Evolutionary conservation across 2,113 vertebrate species (phyloP).

Genomic region (Rhynchopsitta pachyrhyncha): DNA sequence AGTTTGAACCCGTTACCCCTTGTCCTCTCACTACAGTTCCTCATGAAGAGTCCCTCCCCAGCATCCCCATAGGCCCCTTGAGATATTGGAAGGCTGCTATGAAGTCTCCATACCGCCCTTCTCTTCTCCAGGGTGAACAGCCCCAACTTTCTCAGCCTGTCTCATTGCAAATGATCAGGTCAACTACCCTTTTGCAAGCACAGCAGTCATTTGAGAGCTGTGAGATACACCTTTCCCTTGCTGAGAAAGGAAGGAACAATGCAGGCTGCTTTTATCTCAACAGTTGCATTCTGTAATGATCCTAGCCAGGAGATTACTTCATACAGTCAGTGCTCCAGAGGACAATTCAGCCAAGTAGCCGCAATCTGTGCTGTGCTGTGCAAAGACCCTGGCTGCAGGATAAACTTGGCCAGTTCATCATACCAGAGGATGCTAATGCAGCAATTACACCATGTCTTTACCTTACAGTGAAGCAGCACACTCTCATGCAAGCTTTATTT

Average conservation of each 20-base stretch:
- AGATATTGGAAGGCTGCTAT: too few relatives aligned
- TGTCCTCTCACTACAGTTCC: too few relatives aligned
- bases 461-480: background rate
- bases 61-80: too few relatives aligned
- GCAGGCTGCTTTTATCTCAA: background rate
- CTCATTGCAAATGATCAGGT: background rate
- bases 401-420: background rate
- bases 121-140: too few relatives aligned
- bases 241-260: background rate
- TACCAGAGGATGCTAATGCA: background rate
- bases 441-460: background rate
- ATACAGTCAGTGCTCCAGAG: background rate
- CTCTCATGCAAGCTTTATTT: background rate
- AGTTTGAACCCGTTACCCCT: too few relatives aligned
- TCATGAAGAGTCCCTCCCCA: too few relatives aligned
- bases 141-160: too few relatives aligned
- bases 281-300: accelerated
- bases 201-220: background rate
- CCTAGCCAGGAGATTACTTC: background rate
- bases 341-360: background rate
- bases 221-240: background rate
- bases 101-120: too few relatives aligned
- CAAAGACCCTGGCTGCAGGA: accelerated
- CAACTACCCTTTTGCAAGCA: background rate
- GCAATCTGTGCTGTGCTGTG: background rate